Base-by-base conservation (phyloP, 2,797 vertebrate genomes). In the Passerculus sandwichensis region DNA sequence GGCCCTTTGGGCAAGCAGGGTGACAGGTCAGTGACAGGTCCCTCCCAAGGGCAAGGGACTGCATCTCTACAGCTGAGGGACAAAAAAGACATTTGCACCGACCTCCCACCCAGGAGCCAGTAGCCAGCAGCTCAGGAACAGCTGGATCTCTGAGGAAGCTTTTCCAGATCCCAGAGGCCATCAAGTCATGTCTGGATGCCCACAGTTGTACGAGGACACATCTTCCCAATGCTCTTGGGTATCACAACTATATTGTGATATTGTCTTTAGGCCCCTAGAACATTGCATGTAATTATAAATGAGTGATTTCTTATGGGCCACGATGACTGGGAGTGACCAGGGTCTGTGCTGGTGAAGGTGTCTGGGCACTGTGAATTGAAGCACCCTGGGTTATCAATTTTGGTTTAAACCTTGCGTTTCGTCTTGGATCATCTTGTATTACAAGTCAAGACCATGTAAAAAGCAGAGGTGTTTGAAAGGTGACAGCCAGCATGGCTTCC, bases 1-100 rank as follows among this genome's bases (percentile, higher is more conserved):
- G 85, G 82, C 71, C 78, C 84, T 85, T 62, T 65, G 88, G 69
- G 72, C 36, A 5, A 81, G 82, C 16, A 0, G 89, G 86, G 85
- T 93, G 94, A 85, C 78, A 56, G 93, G 67, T 84, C 62, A 15
- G 71, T 51, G 73, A 84, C 29, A 53, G 51, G 51, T 53, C 11
- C 69, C 66, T 85, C 60, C 91, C n/a, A 5, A 34, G 38, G 74
- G 17, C 3, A 0, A 76, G 80, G 64, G 87, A 11, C 53, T 38
- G 83, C 47, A 61, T 60, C 57, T 70, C 72, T 29, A 7, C 47
- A 72, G 56, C 23, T 12, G 1, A 22, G 82, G 72, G 75, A 88
- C 70, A 40, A 9, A 40, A 9, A 42, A 3, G 30, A 3, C 78
- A 60, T 73, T 71, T 22, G 36, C 91, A 79, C 78, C 56, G 15